Percentiles rank a stretch among this genome's conserved stretches.
These are phyloP conservation scores for Euphysa ruthae DNA, from an alignment of 30 jellyfish, hydroid and myxozoan genomes.

Conservation along the genomic window DNA sequence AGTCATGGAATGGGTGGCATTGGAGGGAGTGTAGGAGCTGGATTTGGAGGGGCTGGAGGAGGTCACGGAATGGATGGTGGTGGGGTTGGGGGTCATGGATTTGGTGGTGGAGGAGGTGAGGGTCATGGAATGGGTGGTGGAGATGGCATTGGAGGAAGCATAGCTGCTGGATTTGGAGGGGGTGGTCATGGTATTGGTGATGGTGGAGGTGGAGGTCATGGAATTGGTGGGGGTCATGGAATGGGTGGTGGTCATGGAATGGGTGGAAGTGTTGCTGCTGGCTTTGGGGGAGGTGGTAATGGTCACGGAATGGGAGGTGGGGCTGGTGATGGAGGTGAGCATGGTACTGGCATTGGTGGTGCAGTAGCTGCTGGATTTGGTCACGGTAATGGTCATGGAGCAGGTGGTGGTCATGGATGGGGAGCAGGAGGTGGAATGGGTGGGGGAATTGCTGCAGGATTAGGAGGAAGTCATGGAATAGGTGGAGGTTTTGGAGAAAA, in stretches of 20 bases:
- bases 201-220: conserved; percentile 44
- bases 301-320: conserved; percentile 59
- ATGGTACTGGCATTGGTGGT: conserved; percentile 12
- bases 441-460: conserved; percentile 23
- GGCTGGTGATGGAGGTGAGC: conserved; percentile 43
- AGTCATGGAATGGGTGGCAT: too few species aligned
- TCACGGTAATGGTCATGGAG: conserved; percentile 48
- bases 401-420: background rate
- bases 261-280: conserved; percentile 28
- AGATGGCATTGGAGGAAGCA: too few species aligned
- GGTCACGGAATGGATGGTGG: background rate
- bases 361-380: conserved; percentile 17
- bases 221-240: conserved; percentile 15
- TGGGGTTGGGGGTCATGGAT: background rate
- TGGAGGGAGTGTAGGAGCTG: too few species aligned
- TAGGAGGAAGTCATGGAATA: conserved; percentile 15
- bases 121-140: conserved; percentile 17
- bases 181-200: conserved; percentile 40
- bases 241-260: conserved; percentile 40
- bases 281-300: conserved; percentile 19
- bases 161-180: conserved; percentile 43
- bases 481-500: conserved; percentile 32
- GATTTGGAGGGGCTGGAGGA: background rate
- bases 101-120: conserved; percentile 25
- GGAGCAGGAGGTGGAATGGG: conserved; percentile 27